Evolutionary conservation across 2,888 invertebrate species (phyloP).

Genomic region (Allygus modestus): DNA sequence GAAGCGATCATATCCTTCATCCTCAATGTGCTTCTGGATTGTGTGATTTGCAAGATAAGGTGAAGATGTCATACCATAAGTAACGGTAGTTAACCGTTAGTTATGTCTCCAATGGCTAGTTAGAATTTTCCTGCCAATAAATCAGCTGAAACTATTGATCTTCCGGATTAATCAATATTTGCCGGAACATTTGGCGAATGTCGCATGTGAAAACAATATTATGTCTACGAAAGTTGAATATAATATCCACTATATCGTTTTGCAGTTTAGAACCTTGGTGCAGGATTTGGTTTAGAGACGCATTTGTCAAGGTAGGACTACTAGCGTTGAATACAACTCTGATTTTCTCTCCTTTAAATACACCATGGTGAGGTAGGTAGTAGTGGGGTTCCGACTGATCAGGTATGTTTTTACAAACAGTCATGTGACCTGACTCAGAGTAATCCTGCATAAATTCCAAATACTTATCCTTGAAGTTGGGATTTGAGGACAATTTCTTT

Average conservation of each 20-base stretch:
- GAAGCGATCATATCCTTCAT: background rate
- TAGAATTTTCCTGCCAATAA: background rate
- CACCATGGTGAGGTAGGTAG: background rate
- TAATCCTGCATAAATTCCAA: background rate
- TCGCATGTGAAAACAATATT: background rate
- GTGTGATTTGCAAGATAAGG: background rate
- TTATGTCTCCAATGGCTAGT: background rate
- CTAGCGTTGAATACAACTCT: background rate
- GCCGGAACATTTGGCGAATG: conserved; percentile 14
- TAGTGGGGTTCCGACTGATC: background rate
- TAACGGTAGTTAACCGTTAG: background rate
- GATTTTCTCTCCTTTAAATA: background rate
- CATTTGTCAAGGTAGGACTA: background rate
- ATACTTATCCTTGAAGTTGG: background rate
- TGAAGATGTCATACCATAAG: background rate
- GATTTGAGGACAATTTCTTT: background rate
- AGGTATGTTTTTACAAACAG: background rate
- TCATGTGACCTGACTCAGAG: background rate
- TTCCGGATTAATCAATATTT: background rate
- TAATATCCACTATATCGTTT: background rate
- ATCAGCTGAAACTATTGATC: background rate
- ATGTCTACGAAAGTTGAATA: background rate
- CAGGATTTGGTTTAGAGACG: background rate
- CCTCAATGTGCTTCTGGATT: background rate
- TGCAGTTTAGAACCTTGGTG: background rate